Conservation (phyloP, 2,113 vertebrate genomes). For the Procapra przewalskii region DNA sequence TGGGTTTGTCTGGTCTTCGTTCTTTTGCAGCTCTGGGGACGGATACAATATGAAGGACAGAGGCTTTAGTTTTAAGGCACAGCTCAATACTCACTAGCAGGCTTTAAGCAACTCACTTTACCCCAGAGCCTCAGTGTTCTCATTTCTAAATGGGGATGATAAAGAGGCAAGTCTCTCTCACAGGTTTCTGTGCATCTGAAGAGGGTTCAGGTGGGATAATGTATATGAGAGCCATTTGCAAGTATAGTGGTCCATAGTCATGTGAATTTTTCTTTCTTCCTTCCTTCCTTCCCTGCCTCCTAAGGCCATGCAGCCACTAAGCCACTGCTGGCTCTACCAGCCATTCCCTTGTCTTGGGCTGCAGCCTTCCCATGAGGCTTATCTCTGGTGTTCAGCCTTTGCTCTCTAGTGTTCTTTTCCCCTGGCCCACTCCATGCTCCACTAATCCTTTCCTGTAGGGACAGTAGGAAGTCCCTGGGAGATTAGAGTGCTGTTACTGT, state of each 20-base stretch:
- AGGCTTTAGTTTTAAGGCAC: not conserved
- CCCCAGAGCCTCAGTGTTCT: not conserved
- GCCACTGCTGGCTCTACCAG: not conserved
- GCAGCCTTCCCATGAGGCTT: not conserved
- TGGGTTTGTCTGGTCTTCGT: not conserved
- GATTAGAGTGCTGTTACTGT: not conserved
- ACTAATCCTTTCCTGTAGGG: not conserved
- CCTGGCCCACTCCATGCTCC: not conserved
- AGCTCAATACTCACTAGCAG: not conserved
- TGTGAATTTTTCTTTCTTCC: not conserved
- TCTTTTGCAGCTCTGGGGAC: not conserved
- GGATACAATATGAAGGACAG: not conserved
- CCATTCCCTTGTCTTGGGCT: not conserved
- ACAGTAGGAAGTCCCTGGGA: not conserved
- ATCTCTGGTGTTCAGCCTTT: not conserved
- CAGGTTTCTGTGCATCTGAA: not conserved
- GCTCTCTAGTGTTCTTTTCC: not conserved
- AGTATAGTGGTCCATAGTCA: not conserved
- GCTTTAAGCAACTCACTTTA: not conserved
- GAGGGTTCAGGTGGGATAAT: not conserved
- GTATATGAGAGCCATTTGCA: not conserved
- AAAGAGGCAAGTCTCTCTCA: not conserved
- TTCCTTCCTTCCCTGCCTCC: not conserved
- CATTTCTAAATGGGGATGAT: not conserved
- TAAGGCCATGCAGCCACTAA: not conserved